Conservation (phyloP, 2,888 invertebrate species). For the Xanthia icteritia region DNA sequence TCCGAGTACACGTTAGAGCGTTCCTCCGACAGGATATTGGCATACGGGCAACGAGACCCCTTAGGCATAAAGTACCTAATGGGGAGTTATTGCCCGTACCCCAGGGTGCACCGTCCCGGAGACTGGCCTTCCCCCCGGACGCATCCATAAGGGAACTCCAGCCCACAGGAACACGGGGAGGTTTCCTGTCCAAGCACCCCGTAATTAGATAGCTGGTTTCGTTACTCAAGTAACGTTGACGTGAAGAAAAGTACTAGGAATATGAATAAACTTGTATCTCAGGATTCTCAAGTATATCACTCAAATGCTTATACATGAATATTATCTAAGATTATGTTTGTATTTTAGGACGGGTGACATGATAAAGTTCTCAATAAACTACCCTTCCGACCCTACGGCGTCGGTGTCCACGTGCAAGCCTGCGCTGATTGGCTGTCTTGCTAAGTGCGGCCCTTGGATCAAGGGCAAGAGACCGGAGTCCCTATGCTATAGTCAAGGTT, state of each 20-base stretch:
- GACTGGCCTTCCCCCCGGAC: too few species aligned
- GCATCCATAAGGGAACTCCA: too few species aligned
- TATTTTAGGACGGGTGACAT: conserved; percentile 87
- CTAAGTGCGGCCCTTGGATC: conserved; percentile 90
- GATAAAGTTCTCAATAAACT: conserved; percentile 88
- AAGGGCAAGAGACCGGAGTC: conserved; percentile 90
- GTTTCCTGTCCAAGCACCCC: too few species aligned
- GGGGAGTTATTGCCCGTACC: too few species aligned
- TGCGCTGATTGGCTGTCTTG: conserved; percentile 91
- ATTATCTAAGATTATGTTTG: not conserved
- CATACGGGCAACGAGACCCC: too few species aligned
- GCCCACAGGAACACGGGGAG: too few species aligned
- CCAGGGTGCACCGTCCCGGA: too few species aligned
- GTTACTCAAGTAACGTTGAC: too few species aligned
- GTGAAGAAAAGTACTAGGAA: not conserved
- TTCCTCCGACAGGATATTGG: too few species aligned
- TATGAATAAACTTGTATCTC: not conserved
- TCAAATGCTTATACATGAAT: not conserved
- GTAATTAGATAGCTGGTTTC: too few species aligned
- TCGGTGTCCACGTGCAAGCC: conserved; percentile 89
- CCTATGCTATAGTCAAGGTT: conserved; percentile 91
- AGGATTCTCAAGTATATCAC: not conserved
- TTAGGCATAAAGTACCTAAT: too few species aligned
- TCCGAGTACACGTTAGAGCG: too few species aligned
- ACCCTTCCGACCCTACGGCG: conserved; percentile 89